A percentile compares a stretch with the other conserved stretches of the same genome.
Evolutionary conservation across 2,113 vertebrate genomes (phyloP).

Genomic region (Tor tambroides): DNA sequence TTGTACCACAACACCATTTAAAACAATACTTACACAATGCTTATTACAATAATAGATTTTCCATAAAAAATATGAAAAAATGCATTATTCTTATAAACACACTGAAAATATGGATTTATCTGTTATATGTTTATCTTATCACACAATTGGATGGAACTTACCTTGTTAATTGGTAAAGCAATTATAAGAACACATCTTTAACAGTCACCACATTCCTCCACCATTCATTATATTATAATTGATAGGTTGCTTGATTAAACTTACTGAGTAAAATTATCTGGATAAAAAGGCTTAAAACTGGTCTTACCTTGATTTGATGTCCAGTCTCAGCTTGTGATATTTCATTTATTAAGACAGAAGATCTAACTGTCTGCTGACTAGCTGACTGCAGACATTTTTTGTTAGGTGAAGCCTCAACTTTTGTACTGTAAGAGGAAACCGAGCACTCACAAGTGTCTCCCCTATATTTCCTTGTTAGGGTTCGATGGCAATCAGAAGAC

Average conservation of each 20-base stretch:
- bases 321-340: neutral
- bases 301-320: slow-evolving; percentile 4
- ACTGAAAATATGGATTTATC: neutral
- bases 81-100: no score
- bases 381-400: neutral
- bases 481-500: neutral
- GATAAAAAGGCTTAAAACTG: neutral
- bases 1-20: neutral
- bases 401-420: neutral
- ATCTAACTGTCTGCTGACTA: neutral
- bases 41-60: neutral
- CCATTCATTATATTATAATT: neutral
- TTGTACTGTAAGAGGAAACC: neutral
- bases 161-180: neutral
- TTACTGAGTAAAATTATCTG: neutral
- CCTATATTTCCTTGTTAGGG: neutral
- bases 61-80: no score
- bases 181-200: neutral
- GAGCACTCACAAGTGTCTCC: neutral
- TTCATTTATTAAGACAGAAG: neutral
- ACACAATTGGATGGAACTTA: neutral
- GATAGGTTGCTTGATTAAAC: neutral
- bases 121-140: neutral
- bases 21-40: neutral
- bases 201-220: neutral